Percentiles rank a stretch among this genome's conserved stretches.
Conservation (phyloP, 2,888 invertebrate genomes). For the Camponotus fellah region DNA sequence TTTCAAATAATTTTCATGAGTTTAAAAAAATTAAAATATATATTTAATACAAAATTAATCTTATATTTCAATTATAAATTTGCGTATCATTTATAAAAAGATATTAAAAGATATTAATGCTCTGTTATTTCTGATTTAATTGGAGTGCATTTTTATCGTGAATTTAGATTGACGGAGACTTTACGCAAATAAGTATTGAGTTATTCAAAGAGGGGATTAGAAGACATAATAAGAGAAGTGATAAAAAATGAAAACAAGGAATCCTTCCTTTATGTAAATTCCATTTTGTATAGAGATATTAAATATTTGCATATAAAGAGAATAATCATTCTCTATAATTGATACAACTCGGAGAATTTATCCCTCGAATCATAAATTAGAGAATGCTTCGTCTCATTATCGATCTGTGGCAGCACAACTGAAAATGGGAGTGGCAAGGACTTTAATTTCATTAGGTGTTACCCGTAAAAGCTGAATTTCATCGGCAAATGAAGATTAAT, state of each 20-base stretch:
- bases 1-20: background rate
- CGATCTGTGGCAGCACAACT: constrained; percentile 60
- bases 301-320: background rate
- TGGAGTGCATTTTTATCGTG: background rate
- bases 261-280: background rate
- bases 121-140: background rate
- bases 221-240: background rate
- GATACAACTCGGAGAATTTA: constrained; percentile 35
- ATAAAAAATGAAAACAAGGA: background rate
- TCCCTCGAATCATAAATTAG: constrained; percentile 52
- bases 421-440: constrained; percentile 65
- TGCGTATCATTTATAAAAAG: background rate
- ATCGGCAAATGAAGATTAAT: background rate
- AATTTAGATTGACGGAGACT: background rate
- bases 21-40: background rate
- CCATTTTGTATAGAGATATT: background rate
- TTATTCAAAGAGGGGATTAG: background rate
- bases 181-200: constrained; percentile 23
- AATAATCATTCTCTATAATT: background rate
- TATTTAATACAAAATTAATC: background rate
- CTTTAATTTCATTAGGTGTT: constrained; percentile 60
- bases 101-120: background rate
- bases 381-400: constrained; percentile 60
- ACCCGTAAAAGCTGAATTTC: background rate
- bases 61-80: background rate